These are phyloP conservation scores for Petrocephalus sullivani DNA, from an alignment of 2,797 vertebrate species.

Conservation along the genomic window DNA sequence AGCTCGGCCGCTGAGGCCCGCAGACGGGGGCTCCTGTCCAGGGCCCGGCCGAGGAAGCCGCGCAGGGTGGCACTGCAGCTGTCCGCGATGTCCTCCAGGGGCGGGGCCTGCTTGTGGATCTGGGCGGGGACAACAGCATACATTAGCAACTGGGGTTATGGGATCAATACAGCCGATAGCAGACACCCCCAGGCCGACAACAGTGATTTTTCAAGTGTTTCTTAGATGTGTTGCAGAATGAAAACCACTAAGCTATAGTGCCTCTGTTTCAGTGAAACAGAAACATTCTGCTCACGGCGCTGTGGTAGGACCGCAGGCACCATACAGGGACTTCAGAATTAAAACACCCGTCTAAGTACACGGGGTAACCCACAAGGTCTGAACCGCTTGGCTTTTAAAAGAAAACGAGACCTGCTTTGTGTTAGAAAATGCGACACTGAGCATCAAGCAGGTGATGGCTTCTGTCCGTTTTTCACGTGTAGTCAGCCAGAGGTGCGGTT, in stretches of 20 bases:
- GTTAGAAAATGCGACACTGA: background rate
- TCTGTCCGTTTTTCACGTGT: background rate
- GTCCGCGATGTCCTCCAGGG: slow-evolving; percentile 82
- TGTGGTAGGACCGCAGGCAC: background rate
- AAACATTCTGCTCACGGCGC: background rate
- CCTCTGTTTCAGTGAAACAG: background rate
- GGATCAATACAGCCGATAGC: background rate
- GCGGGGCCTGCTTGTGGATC: slow-evolving; percentile 95
- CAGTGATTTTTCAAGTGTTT: background rate
- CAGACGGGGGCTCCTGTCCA: slow-evolving; percentile 78
- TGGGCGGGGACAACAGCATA: slow-evolving; percentile 36
- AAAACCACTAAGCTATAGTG: background rate
- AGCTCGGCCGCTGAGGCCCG: slow-evolving; percentile 77
- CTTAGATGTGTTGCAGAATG: background rate
- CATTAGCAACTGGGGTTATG: background rate
- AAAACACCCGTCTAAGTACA: background rate
- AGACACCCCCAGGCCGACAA: background rate
- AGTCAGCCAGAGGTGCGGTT: background rate
- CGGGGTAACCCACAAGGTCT: background rate
- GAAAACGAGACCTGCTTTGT: background rate
- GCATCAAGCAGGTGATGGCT: background rate
- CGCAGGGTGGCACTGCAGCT: slow-evolving; percentile 81
- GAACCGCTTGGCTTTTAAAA: background rate
- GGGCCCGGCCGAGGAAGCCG: slow-evolving; percentile 69
- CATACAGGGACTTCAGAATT: background rate